phyloP scores from a whole-genome alignment of 2,113 vertebrate genomes.

The Hepsetus odoe region DNA sequence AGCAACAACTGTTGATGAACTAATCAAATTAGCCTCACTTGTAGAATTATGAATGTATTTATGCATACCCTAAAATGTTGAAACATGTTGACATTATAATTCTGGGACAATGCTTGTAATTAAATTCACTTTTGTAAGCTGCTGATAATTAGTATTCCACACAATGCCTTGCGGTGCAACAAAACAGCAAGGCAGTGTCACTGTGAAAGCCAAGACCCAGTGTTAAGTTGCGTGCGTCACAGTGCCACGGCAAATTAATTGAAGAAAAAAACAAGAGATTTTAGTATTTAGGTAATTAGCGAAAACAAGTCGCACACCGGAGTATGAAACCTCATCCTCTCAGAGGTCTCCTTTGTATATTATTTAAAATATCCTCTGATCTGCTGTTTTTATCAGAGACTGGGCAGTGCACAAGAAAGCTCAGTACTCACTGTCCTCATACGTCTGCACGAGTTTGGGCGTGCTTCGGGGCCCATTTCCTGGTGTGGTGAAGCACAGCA shows the following conservation, averaged over 20 bases:
- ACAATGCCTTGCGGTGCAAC: slow-evolving; percentile 16
- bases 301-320: background rate
- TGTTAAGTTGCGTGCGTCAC: slow-evolving; percentile 13
- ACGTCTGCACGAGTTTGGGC: slow-evolving; percentile 82
- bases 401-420: background rate
- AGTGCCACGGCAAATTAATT: slow-evolving; percentile 30
- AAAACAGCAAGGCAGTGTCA: slow-evolving; percentile 24
- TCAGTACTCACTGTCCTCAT: slow-evolving; percentile 88
- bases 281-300: slow-evolving; percentile 28
- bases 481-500: slow-evolving; percentile 93
- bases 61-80: slow-evolving; percentile 39
- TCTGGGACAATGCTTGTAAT: slow-evolving; percentile 47
- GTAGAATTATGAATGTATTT: slow-evolving; percentile 47
- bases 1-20: slow-evolving; percentile 42
- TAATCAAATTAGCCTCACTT: slow-evolving; percentile 48
- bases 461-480: slow-evolving; percentile 88
- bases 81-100: slow-evolving; percentile 52
- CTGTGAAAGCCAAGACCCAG: slow-evolving; percentile 14
- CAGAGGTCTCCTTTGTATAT: background rate
- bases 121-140: slow-evolving; percentile 53
- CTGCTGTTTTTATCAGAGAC: background rate
- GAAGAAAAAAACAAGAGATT: slow-evolving; percentile 17
- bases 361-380: background rate
- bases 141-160: slow-evolving; percentile 45
- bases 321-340: background rate